Conservation (phyloP, 2,113 vertebrate genomes). For the Cygnus atratus region DNA sequence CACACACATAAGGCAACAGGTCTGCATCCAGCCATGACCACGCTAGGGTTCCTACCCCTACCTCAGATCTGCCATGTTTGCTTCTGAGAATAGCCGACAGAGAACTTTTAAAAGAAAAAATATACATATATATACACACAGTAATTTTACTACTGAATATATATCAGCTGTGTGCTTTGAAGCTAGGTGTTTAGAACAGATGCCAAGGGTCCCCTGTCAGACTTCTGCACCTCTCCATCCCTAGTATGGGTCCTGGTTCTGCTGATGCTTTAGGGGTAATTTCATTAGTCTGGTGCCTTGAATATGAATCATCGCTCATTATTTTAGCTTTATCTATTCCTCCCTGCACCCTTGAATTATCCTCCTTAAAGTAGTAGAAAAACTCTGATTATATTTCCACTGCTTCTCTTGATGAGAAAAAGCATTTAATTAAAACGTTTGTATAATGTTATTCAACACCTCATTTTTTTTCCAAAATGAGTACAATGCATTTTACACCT, state of each 20-base stretch:
- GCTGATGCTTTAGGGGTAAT: background rate
- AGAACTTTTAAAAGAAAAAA: background rate
- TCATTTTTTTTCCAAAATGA: background rate
- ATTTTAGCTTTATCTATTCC: background rate
- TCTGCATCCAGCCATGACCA: too few species aligned
- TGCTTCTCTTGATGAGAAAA: background rate
- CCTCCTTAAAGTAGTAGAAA: background rate
- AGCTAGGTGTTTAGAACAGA: background rate
- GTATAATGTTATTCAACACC: background rate
- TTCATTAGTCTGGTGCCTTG: background rate
- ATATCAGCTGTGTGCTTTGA: too few species aligned
- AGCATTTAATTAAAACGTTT: background rate
- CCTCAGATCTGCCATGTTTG: rapidly evolving
- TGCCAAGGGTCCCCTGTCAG: background rate
- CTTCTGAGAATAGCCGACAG: rapidly evolving
- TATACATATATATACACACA: too few species aligned
- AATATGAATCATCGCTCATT: background rate
- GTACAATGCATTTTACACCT: background rate
- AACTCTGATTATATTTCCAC: background rate
- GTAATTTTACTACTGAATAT: too few species aligned
- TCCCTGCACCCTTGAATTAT: background rate
- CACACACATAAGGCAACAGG: rapidly evolving
- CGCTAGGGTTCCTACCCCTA: rapidly evolving
- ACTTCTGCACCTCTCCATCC: background rate
- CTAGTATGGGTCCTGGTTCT: background rate